phyloP scores from a whole-genome alignment of 2,888 invertebrate genomes.

The Anthophora plumipes region DNA sequence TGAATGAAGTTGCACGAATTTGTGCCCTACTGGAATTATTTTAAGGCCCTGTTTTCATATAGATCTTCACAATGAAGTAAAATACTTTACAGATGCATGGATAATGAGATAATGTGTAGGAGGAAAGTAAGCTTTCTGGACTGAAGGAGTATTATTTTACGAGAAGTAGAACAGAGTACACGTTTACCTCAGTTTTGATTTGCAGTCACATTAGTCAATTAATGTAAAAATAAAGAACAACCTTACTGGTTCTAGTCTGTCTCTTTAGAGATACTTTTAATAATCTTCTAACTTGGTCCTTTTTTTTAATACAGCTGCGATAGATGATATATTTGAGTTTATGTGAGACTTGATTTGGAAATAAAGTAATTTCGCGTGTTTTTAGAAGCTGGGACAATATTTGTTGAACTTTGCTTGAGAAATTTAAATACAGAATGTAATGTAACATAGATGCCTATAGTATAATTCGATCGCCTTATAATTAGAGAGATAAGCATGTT shows the following conservation, averaged over 20 bases:
- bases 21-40: neutral
- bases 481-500: slow-evolving; percentile 69
- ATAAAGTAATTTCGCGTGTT: slow-evolving; percentile 12
- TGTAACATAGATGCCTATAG: slow-evolving; percentile 55
- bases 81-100: slow-evolving; percentile 27
- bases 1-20: slow-evolving; percentile 12
- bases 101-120: slow-evolving; percentile 13
- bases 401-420: slow-evolving; percentile 33
- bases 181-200: slow-evolving; percentile 34
- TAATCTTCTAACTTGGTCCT: neutral
- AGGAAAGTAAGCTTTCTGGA: slow-evolving; percentile 27
- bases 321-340: slow-evolving; percentile 23
- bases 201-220: slow-evolving; percentile 56
- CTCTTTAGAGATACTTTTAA: slow-evolving; percentile 33
- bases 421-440: slow-evolving; percentile 42
- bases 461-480: slow-evolving; percentile 67
- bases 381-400: slow-evolving; percentile 30
- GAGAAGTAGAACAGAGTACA: slow-evolving; percentile 37
- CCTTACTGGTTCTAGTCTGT: slow-evolving; percentile 38
- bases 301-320: slow-evolving; percentile 11
- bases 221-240: slow-evolving; percentile 39
- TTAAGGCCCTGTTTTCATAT: slow-evolving; percentile 24
- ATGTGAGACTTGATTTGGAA: neutral
- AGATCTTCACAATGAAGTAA: slow-evolving; percentile 20
- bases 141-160: slow-evolving; percentile 14